Evolutionary conservation across 23 tunicate species (phyloP).

Genomic region (Aplidium turbinatum): DNA sequence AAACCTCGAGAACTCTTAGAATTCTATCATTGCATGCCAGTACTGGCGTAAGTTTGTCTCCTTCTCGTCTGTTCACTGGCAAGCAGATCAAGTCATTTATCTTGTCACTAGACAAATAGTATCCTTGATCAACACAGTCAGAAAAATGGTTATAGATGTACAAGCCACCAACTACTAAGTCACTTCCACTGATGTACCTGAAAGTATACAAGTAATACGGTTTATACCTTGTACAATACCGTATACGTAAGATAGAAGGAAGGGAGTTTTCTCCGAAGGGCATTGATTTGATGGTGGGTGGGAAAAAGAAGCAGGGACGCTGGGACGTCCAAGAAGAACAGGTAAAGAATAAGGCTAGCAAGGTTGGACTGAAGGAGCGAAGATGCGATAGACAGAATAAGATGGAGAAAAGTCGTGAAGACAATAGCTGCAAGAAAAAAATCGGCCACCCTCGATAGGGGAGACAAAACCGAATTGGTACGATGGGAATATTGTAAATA

Average conservation of each 20-base stretch:
- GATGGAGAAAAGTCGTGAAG: no score
- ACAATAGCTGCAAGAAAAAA: no score
- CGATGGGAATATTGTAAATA: no score
- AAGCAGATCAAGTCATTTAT: conserved; percentile 74
- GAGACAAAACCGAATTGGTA: no score
- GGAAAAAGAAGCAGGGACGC: no score
- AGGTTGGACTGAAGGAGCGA: no score
- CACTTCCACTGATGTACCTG: conserved; percentile 90
- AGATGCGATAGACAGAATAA: no score
- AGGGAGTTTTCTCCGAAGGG: no score
- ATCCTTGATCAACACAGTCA: conserved; percentile 95
- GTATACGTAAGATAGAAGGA: not conserved
- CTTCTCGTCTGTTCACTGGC: conserved; percentile 51
- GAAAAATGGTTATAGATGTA: conserved; percentile 89
- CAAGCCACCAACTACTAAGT: conserved; percentile 61
- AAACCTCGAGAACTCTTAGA: conserved; percentile 63
- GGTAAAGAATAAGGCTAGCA: no score
- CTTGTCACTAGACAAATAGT: conserved; percentile 82
- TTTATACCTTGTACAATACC: not conserved
- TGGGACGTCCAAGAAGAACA: no score
- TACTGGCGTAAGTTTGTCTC: conserved; percentile 45
- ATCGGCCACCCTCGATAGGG: no score
- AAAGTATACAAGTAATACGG: conserved; percentile 1
- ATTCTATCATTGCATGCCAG: conserved; percentile 86
- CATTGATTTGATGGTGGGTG: no score